phyloP scores from a whole-genome alignment of 2,113 vertebrate species.

The Triplophysa siluroides region DNA sequence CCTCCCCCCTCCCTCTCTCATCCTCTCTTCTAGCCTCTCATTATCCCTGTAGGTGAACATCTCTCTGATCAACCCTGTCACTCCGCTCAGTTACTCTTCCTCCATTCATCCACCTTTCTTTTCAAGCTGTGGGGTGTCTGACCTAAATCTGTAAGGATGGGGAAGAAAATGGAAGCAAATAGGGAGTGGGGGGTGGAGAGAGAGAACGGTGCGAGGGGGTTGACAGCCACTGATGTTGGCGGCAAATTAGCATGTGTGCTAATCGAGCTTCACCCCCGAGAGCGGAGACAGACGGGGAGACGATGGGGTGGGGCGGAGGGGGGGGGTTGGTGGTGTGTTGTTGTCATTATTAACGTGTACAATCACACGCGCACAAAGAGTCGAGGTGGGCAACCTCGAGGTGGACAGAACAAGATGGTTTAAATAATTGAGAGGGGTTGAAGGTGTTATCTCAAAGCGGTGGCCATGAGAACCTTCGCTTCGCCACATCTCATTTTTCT shows the following conservation, averaged over 20 bases:
- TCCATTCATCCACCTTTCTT: conserved; percentile 35
- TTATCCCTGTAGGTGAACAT: conserved; percentile 59
- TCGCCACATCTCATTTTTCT: conserved; percentile 71
- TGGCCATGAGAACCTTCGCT: conserved; percentile 47
- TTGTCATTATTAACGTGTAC: conserved; percentile 43
- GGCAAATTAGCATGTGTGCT: conserved; percentile 68
- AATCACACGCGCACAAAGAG: not conserved
- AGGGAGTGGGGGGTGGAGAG: conserved; percentile 16
- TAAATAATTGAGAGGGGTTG: conserved; percentile 54
- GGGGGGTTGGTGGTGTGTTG: conserved; percentile 20
- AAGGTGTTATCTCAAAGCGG: conserved; percentile 43
- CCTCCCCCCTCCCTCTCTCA: not conserved
- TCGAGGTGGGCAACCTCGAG: not conserved
- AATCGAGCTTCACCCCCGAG: conserved; percentile 56
- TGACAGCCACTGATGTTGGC: conserved; percentile 61
- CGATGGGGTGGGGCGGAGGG: conserved; percentile 15
- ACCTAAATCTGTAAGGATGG: conserved; percentile 70
- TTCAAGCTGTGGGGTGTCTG: conserved; percentile 65
- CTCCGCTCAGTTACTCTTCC: conserved; percentile 36
- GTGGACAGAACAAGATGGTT: conserved; percentile 1
- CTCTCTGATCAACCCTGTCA: conserved; percentile 48
- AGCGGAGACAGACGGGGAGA: conserved; percentile 46
- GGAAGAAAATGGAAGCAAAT: conserved; percentile 38
- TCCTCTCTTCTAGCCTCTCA: conserved; percentile 34
- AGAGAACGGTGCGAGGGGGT: conserved; percentile 5